Evolutionary conservation across 1,140 invertebrate species (phyloP), one percentile per base, ranked within the genome.

Genomic region (Drosophila burlai): DNA sequence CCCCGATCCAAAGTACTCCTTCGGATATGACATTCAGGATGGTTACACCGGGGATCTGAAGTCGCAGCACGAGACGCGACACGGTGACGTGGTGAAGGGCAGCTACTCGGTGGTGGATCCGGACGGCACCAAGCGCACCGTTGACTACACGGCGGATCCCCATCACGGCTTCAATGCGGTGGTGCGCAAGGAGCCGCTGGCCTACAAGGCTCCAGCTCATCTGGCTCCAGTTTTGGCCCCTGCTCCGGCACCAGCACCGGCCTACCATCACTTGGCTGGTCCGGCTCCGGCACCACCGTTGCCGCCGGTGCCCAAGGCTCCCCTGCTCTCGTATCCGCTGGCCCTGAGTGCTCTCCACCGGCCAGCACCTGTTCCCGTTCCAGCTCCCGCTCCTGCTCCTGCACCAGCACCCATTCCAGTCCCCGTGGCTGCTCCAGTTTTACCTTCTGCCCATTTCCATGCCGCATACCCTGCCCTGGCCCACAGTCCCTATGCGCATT

Each of bases 51-150:
- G 95, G 13, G 94, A 95, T 77, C 93, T 94, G 76, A 95, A 95
- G 90, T 94, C 93, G 72, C 94, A 95, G 89, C 92, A 94, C 58
- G 94, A 95, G 91, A 93, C 93, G 24, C 93, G 94, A 5, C 93
- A 94, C 58, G 95, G 95, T 13, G 95, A 96, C 83, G 94, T 95
- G 18, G 95, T 96, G 10, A 94, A 95, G 82, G 95, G 95, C 42
- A 94, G 94, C 38, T 96, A 96, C 91, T 95, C 94, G 3, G 85
- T 96, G 18, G 93, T 95, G 21, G 95, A 96, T 72, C 94, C 95
- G 1, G 95, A 96, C 82, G 95, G 95, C 61, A 94, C 94, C 58
- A 94, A 94, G 59, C 94, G 95, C 71, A 94, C 94, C 26, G 95
- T 96, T 2, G 95, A 95, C 76, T 96, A 96, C 92, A 95, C 95